Percentiles rank a stretch among this genome's conserved stretches.
Evolutionary conservation across 1,140 invertebrate genomes (phyloP).

Genomic region (Anastrepha obliqua): DNA sequence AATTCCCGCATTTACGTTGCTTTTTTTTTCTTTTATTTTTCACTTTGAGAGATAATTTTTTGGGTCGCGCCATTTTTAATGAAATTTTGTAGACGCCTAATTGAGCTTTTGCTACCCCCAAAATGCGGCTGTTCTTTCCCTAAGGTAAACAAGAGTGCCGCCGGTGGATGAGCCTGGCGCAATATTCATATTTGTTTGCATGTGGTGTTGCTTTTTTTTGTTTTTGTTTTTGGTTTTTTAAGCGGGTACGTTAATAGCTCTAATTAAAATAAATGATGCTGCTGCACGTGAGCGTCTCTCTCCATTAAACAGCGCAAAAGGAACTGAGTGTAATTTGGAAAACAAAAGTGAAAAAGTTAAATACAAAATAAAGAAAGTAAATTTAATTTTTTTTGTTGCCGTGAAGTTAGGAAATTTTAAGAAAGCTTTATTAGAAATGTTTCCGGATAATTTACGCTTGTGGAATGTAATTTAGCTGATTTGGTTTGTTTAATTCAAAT

Average conservation of each 20-base stretch:
- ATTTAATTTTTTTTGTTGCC: neutral
- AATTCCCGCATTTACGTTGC: neutral
- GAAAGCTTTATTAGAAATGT: neutral
- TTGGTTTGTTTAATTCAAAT: too few species aligned
- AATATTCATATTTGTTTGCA: conserved; percentile 33
- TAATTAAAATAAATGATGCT: conserved; percentile 41
- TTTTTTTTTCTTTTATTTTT: neutral
- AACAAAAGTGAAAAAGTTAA: neutral
- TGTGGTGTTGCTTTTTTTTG: neutral
- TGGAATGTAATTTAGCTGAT: too few species aligned
- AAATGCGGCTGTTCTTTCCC: neutral
- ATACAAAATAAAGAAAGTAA: neutral
- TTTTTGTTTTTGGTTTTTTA: neutral
- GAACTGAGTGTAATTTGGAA: neutral
- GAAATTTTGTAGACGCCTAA: conserved; percentile 1
- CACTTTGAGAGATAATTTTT: neutral
- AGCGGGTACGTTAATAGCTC: neutral
- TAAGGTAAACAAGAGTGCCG: neutral
- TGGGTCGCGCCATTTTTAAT: neutral
- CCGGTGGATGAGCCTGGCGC: too few species aligned
- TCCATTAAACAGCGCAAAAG: neutral
- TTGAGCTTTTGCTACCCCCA: neutral
- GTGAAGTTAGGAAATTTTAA: neutral
- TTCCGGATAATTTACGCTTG: neutral
- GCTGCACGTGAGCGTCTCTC: neutral